A percentile compares a stretch with the other conserved stretches of the same genome.
Evolutionary conservation across 2,797 vertebrate genomes (phyloP).

Genomic region (Eutrigla gurnardus): DNA sequence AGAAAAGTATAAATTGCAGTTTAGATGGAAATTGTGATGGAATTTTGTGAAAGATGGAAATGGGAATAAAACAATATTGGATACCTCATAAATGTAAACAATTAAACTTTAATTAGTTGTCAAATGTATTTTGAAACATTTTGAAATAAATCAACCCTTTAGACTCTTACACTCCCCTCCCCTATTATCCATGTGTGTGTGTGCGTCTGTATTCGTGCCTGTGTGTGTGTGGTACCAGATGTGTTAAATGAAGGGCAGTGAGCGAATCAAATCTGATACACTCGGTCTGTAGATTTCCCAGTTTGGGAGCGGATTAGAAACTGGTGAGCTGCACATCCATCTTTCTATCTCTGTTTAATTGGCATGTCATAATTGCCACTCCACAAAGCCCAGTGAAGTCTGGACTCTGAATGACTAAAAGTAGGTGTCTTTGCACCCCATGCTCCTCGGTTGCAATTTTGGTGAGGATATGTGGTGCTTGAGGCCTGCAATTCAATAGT

Average conservation of each 20-base stretch:
- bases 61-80: too few species aligned
- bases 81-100: too few species aligned
- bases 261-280: conserved; percentile 70
- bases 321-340: conserved; percentile 54
- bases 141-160: neutral
- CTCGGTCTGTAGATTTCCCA: conserved; percentile 64
- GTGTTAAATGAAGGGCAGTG: conserved; percentile 71
- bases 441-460: conserved; percentile 32
- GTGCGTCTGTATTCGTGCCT: conserved; percentile 10
- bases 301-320: conserved; percentile 75
- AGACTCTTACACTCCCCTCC: neutral
- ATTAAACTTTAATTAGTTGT: neutral
- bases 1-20: neutral
- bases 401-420: conserved; percentile 51
- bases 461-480: conserved; percentile 46
- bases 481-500: conserved; percentile 47
- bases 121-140: neutral
- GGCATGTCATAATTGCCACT: conserved; percentile 77
- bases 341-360: conserved; percentile 74
- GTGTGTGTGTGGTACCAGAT: conserved; percentile 45
- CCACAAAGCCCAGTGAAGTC: conserved; percentile 63
- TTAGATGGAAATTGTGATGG: neutral
- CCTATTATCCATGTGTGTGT: neutral
- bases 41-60: too few species aligned
- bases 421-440: conserved; percentile 38